A percentile compares a stretch with the other conserved stretches of the same genome.
These are phyloP conservation scores for Clarias fuscus DNA, from an alignment of 2,797 vertebrate species.

Conservation along the genomic window DNA sequence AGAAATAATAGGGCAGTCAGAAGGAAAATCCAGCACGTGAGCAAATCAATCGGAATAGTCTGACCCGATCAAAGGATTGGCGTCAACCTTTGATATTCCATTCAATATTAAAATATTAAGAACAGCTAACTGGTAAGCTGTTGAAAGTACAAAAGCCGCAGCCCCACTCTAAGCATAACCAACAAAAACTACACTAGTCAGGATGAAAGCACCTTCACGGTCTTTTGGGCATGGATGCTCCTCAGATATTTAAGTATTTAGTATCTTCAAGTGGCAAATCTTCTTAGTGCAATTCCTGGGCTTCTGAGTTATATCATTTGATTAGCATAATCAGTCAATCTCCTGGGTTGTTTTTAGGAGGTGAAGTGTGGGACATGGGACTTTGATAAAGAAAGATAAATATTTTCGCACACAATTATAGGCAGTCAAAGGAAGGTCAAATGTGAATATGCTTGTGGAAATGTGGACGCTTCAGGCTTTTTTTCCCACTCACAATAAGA, in stretches of 20 bases:
- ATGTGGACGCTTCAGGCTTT: constrained; percentile 15
- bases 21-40: too few species aligned
- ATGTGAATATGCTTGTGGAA: neutral
- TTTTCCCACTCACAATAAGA: constrained; percentile 30
- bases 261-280: constrained; percentile 47
- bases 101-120: too few species aligned
- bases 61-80: too few species aligned
- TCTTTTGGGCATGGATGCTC: neutral
- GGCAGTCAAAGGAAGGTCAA: constrained; percentile 36
- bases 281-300: constrained; percentile 38
- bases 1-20: too few species aligned
- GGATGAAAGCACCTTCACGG: neutral
- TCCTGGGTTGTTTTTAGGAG: constrained; percentile 25
- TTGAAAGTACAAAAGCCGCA: neutral
- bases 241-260: constrained; percentile 10
- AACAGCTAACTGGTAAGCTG: neutral
- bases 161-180: neutral
- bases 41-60: too few species aligned
- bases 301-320: constrained; percentile 16
- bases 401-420: neutral
- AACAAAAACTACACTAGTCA: neutral
- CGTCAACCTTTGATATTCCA: too few species aligned
- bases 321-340: constrained; percentile 48
- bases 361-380: neutral
- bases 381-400: constrained; percentile 34